Evolutionary conservation across 1,140 invertebrate species (phyloP), one percentile per base, ranked within the genome.

Genomic region (Streblospio benedicti): DNA sequence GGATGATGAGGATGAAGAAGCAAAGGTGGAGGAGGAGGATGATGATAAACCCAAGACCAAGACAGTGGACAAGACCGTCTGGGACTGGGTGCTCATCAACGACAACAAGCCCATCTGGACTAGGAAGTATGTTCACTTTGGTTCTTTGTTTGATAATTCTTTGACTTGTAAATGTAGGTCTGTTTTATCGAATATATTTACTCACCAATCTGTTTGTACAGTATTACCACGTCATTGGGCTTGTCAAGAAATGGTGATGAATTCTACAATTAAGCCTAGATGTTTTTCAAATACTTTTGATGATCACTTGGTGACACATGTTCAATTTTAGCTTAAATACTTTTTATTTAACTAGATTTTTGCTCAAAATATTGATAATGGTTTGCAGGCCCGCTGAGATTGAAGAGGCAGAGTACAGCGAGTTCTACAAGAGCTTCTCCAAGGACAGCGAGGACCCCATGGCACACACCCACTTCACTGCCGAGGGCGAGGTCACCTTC

Each of bases 401-500:
- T 23, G 80, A 81, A 23, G 88, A 94, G 49, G 83, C 86, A 2
- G 93, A 97, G 74, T 98, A 98, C 78, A 83, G 85, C 38, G 87
- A 90, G 67, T 99, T 98, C 78, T 98, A 97, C 80, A 93, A 93
- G 72, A 84, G 87, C 14, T 81, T 98, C 47, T 93, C 91, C 38
- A 97, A 95, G 75, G 93, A 96, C 72, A 82, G 80, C n/a, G 84
- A 87, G 55, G 86, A 89, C 23, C 93, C 93, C 3, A 76, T 98
- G 23, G 83, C 87, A 4, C 87, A 92, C 67, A 87, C 89, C n/a
- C 95, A 98, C 76, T 98, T 99, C 77, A 85, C 93, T 45, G 95
- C 96, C 47, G 96, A 99, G 80, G 96, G 96, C 63, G 96, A 99
- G 81, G 94, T 99, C 0, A 94, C 92, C 1, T 99, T 99, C 82